Percentiles rank a stretch among this genome's conserved stretches.
Evolutionary conservation across 2,888 invertebrate species (phyloP).

Genomic region (Drosophila pegasa): DNA sequence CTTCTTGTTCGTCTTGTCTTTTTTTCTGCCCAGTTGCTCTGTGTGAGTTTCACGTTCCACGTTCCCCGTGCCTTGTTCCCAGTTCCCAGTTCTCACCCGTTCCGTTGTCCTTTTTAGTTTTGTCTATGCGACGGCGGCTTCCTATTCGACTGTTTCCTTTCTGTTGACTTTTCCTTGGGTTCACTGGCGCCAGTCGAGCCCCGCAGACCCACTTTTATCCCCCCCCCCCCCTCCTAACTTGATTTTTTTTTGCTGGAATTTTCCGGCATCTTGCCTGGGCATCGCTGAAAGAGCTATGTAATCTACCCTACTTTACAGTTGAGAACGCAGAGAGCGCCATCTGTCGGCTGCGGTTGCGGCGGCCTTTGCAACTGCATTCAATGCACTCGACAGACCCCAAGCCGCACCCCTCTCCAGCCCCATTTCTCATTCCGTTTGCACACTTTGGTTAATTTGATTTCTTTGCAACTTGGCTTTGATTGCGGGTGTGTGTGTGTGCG

Average conservation of each 20-base stretch:
- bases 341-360: conserved; percentile 14
- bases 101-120: conserved; percentile 34
- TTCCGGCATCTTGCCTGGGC: conserved; percentile 55
- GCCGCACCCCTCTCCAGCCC: neutral
- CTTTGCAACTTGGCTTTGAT: conserved; percentile 40
- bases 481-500: conserved; percentile 15
- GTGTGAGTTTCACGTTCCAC: conserved; percentile 7
- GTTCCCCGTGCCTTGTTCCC: conserved; percentile 18
- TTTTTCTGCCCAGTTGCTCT: conserved; percentile 13
- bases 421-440: conserved; percentile 64
- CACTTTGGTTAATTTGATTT: conserved; percentile 79
- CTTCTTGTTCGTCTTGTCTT: neutral
- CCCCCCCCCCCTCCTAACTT: neutral
- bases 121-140: conserved; percentile 58
- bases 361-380: conserved; percentile 44
- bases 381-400: conserved; percentile 32
- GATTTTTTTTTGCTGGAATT: conserved; percentile 29
- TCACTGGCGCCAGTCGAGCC: conserved; percentile 47
- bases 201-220: neutral
- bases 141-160: conserved; percentile 60
- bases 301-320: conserved; percentile 76
- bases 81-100: conserved; percentile 2
- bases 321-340: conserved; percentile 58
- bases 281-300: conserved; percentile 65
- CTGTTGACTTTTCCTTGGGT: conserved; percentile 63